phyloP scores from a whole-genome alignment of 2,113 vertebrate genomes.

The Patagioenas fasciata region DNA sequence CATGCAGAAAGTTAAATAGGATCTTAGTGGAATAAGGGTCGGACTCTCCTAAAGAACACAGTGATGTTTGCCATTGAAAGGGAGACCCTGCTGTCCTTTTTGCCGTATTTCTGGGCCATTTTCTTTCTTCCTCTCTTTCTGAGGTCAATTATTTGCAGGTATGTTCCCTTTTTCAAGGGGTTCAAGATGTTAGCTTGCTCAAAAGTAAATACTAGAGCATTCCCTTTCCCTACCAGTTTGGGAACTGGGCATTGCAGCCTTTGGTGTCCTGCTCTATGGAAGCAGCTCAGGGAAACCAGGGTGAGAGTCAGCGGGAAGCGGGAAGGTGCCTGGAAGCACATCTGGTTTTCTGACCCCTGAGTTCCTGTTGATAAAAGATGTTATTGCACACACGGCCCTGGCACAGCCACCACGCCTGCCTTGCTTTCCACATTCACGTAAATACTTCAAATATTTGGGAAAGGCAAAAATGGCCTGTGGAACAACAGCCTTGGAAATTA shows the following conservation, averaged over 20 bases:
- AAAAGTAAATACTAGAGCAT: background rate
- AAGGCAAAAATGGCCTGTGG: background rate
- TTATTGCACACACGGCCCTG: background rate
- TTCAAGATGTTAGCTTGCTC: background rate
- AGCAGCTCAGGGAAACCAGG: background rate
- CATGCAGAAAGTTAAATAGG: background rate
- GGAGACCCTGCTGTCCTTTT: background rate
- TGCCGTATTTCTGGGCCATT: background rate
- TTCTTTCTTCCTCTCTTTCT: background rate
- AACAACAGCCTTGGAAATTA: background rate
- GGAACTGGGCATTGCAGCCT: background rate
- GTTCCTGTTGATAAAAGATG: slow-evolving; percentile 31
- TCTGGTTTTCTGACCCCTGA: background rate
- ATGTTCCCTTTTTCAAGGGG: background rate
- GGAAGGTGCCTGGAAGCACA: background rate
- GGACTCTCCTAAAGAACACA: background rate
- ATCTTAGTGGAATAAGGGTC: background rate
- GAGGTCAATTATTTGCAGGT: background rate
- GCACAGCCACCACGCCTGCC: background rate
- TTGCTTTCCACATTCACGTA: background rate
- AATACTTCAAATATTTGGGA: background rate
- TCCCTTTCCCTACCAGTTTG: background rate
- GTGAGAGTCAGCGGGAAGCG: background rate
- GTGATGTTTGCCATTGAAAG: background rate
- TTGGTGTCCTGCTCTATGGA: background rate